Evolutionary conservation across 92 coral and sea anemone genomes (phyloP).

Genomic region (Umimayanthus chanpuru): DNA sequence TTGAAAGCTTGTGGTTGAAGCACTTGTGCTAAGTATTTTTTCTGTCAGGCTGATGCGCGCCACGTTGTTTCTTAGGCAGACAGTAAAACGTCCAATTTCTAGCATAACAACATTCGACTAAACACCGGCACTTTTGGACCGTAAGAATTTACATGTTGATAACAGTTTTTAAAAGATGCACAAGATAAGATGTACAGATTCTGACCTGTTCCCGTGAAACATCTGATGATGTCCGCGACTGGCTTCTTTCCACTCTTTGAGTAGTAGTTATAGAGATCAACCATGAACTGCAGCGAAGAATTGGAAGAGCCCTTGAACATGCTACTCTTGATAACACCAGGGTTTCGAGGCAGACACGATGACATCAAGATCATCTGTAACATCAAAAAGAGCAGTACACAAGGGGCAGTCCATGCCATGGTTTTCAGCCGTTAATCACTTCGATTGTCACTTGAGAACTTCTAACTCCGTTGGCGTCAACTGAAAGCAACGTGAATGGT

Average conservation of each 20-base stretch:
- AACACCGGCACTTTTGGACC: not conserved
- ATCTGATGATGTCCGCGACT: conserved; percentile 39
- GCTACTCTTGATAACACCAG: not conserved
- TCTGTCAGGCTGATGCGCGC: too few species aligned
- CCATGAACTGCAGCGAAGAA: conserved; percentile 38
- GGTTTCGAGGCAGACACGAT: conserved; percentile 19
- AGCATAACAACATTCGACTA: not conserved
- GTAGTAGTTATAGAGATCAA: conserved; percentile 39
- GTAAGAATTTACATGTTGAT: not conserved
- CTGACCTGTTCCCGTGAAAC: conserved; percentile 44
- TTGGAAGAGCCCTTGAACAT: not conserved
- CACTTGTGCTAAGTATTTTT: too few species aligned
- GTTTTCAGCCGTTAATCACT: not conserved
- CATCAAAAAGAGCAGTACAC: not conserved
- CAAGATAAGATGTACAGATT: too few species aligned
- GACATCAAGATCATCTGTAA: conserved; percentile 23
- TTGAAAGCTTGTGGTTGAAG: too few species aligned
- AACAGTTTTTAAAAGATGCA: too few species aligned
- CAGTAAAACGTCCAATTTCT: too few species aligned
- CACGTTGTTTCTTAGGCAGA: too few species aligned
- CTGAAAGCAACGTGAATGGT: not conserved
- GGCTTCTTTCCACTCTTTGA: conserved; percentile 37
- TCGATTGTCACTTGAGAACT: not conserved
- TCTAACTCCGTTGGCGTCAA: conserved; percentile 3
- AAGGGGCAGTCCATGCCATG: conserved; percentile 1